phyloP scores from a whole-genome alignment of 2,113 vertebrate genomes.

The Hippolais icterina region DNA sequence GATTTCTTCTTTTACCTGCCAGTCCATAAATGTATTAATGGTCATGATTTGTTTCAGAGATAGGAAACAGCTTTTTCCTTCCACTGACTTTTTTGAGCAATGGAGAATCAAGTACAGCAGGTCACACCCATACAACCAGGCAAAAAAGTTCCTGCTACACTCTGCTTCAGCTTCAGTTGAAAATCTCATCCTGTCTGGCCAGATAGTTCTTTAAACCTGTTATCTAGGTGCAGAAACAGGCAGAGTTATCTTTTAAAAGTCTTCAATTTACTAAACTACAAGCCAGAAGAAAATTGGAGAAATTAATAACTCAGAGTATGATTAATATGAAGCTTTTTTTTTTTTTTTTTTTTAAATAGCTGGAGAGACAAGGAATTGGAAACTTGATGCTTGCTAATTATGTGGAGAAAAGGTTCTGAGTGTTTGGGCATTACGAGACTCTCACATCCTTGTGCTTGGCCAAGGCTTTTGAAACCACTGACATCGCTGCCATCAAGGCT shows the following conservation, averaged over 20 bases:
- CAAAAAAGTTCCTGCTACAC: not conserved
- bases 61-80: not conserved
- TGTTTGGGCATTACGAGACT: not conserved
- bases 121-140: not conserved
- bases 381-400: not conserved
- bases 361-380: not conserved
- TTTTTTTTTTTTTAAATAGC: not conserved
- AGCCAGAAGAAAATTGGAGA: not conserved
- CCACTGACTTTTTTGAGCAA: not conserved
- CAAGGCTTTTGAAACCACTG: not conserved
- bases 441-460: not conserved
- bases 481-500: not conserved
- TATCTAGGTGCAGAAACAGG: not conserved
- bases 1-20: not conserved
- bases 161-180: not conserved
- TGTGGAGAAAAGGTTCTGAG: not conserved
- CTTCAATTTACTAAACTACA: not conserved
- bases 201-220: not conserved
- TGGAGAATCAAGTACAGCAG: not conserved
- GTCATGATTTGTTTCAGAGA: not conserved
- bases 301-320: not conserved
- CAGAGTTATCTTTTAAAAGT: not conserved
- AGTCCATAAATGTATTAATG: not conserved
- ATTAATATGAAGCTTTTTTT: not conserved
- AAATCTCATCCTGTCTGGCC: not conserved